phyloP scores from a whole-genome alignment of 2,888 invertebrate genomes.

The Cacoxenus indagator region DNA sequence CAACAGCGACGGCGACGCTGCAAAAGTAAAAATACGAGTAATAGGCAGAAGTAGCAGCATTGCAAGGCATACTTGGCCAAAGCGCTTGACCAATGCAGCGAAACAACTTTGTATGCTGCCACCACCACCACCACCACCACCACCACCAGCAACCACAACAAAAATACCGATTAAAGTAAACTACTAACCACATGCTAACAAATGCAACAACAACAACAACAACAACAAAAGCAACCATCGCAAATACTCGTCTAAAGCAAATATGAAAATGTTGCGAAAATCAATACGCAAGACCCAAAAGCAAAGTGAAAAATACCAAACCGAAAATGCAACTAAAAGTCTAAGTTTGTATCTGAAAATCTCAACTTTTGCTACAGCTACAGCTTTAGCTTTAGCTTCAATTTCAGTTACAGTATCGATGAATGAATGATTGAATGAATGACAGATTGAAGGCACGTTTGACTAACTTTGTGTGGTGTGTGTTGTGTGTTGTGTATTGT shows the following conservation, averaged over 20 bases:
- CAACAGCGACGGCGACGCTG: neutral
- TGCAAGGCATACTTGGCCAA: conserved; percentile 32
- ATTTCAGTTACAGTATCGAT: conserved; percentile 7
- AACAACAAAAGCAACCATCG: neutral
- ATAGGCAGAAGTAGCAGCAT: conserved; percentile 40
- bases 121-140: too few relatives aligned
- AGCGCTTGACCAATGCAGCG: conserved; percentile 47
- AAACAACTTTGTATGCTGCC: too few relatives aligned
- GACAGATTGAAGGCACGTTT: conserved; percentile 17
- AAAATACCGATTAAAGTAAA: conserved; percentile 37
- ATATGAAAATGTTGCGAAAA: conserved; percentile 60
- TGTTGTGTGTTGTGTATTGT: neutral
- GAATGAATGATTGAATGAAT: conserved; percentile 30
- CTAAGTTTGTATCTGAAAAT: neutral
- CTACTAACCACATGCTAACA: conserved; percentile 27
- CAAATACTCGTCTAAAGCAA: conserved; percentile 38
- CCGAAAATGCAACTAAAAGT: conserved; percentile 14
- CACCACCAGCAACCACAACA: conserved; percentile 20
- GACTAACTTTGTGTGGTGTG: neutral
- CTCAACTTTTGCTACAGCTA: too few relatives aligned
- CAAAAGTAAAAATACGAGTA: conserved; percentile 29
- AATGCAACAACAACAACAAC: conserved; percentile 35
- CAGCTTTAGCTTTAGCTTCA: too few relatives aligned
- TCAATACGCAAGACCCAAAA: conserved; percentile 45
- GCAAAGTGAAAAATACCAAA: conserved; percentile 22